A percentile compares a stretch with the other conserved stretches of the same genome.
These are phyloP conservation scores for Ateles fusciceps DNA, from an alignment of 2,797 vertebrate species.

Conservation along the genomic window DNA sequence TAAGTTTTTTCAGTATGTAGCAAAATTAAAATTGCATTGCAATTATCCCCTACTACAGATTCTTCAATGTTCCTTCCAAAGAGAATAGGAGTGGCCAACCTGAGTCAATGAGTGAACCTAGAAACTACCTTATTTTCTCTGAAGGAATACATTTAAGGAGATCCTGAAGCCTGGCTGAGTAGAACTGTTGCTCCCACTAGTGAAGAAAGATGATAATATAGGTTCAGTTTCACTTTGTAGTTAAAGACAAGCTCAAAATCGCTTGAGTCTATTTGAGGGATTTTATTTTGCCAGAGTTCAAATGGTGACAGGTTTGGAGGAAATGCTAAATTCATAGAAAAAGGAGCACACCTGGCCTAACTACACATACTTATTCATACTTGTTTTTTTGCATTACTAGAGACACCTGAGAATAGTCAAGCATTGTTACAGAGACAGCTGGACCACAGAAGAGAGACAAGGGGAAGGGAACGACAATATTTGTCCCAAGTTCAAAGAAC, in stretches of 20 bases:
- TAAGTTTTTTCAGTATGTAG: neutral
- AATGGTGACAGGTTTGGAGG: neutral
- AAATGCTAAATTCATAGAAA: neutral
- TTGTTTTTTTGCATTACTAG: neutral
- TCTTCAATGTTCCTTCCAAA: neutral
- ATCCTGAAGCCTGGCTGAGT: neutral
- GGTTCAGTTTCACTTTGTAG: neutral
- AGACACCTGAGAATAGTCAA: neutral
- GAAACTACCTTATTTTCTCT: neutral
- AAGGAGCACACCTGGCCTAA: neutral
- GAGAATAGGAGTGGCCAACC: neutral
- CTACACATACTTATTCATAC: neutral
- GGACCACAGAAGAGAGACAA: neutral
- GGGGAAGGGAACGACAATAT: neutral
- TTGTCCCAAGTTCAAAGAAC: neutral
- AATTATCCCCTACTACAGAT: neutral
- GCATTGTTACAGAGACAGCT: neutral
- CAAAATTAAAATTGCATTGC: neutral
- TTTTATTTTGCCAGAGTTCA: constrained; percentile 18
- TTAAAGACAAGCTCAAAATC: constrained; percentile 21
- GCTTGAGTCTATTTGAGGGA: neutral
- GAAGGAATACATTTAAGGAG: neutral
- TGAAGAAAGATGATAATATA: neutral
- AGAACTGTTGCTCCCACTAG: neutral
- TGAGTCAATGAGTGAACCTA: neutral